Conservation (phyloP, 2,888 invertebrate genomes). For the Mimas tiliae region DNA sequence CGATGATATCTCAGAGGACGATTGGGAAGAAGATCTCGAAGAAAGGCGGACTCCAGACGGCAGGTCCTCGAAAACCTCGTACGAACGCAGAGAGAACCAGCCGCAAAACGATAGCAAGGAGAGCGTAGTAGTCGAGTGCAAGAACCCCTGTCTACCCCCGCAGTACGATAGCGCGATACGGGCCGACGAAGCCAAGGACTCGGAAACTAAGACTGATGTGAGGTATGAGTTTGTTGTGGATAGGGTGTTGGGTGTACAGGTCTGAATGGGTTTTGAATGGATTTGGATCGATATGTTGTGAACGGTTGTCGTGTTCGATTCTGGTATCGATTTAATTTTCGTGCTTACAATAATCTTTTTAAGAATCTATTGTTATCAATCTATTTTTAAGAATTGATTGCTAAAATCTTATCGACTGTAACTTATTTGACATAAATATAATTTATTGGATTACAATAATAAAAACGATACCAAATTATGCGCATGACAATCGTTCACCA, state of each 20-base stretch:
- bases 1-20: slow-evolving; percentile 73
- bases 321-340: neutral
- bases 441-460: too few species aligned
- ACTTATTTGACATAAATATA: neutral
- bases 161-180: slow-evolving; percentile 40
- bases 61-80: slow-evolving; percentile 76
- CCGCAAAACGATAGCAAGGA: slow-evolving; percentile 27
- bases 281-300: slow-evolving; percentile 29
- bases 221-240: slow-evolving; percentile 93
- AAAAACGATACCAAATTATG: neutral
- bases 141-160: slow-evolving; percentile 62
- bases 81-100: slow-evolving; percentile 62
- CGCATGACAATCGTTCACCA: slow-evolving; percentile 1
- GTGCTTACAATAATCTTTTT: too few species aligned
- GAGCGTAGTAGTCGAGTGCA: slow-evolving; percentile 65
- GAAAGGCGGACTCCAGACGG: slow-evolving; percentile 78
- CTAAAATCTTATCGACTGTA: neutral
- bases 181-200: slow-evolving; percentile 41
- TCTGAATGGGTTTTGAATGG: slow-evolving; percentile 74
- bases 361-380: too few species aligned
- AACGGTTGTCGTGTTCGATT: neutral
- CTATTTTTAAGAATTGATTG: neutral
- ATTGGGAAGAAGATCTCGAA: slow-evolving; percentile 77
- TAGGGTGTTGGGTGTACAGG: slow-evolving; percentile 93
- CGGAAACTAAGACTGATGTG: slow-evolving; percentile 81